Conservation (phyloP, 2,797 vertebrate genomes). For the Helicolenus hilgendorfi region DNA sequence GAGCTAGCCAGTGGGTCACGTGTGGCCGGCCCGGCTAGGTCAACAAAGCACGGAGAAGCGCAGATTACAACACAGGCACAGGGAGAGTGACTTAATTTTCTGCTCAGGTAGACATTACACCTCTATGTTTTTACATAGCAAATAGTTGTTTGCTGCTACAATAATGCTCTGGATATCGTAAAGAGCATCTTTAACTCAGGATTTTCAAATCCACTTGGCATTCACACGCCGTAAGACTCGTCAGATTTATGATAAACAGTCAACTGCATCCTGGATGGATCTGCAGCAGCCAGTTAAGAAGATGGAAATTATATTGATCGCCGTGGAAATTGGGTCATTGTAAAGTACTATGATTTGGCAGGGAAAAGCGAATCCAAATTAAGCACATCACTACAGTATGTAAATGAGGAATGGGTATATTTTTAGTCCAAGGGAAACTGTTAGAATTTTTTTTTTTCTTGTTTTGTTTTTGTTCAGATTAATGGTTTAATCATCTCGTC, state of each 20-base stretch:
- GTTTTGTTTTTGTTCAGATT: background rate
- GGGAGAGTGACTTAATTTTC: no score
- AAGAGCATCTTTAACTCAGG: background rate
- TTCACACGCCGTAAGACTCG: background rate
- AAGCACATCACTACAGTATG: background rate
- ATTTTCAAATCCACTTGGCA: background rate
- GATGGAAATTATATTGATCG: slow-evolving; percentile 12
- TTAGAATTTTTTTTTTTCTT: background rate
- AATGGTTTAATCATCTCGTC: background rate
- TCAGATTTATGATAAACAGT: background rate
- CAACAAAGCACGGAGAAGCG: no score
- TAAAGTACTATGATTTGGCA: background rate
- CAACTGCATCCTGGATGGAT: background rate
- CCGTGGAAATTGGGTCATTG: background rate
- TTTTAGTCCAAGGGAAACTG: background rate
- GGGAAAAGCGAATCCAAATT: background rate
- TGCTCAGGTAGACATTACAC: no score
- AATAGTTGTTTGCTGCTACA: no score
- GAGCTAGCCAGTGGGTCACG: no score
- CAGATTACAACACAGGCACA: no score
- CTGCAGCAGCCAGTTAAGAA: background rate
- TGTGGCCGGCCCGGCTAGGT: no score
- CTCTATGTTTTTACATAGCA: no score
- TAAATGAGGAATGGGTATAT: background rate
- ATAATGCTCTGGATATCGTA: no score